Evolutionary conservation across 2,113 vertebrate genomes (phyloP).

Genomic region (Trachemys scripta): DNA sequence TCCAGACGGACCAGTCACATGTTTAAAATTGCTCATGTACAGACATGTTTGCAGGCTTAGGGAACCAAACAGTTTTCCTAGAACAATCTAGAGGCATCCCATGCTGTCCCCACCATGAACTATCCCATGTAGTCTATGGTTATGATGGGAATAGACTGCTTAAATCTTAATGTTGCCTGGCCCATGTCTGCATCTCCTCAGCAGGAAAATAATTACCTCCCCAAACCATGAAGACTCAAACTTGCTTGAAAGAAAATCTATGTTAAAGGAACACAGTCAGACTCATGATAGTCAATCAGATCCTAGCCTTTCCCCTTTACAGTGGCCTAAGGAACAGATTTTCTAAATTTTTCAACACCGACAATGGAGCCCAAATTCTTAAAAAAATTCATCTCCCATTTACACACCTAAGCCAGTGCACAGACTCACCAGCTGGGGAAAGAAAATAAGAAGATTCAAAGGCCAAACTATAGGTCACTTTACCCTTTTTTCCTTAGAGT

Average conservation of each 20-base stretch:
- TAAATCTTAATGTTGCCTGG: neutral
- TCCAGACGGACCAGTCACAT: neutral
- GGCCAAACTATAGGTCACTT: neutral
- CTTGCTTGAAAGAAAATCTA: neutral
- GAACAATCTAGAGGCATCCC: neutral
- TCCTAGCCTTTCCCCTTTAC: neutral
- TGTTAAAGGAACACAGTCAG: neutral
- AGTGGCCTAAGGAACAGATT: neutral
- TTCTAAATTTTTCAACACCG: neutral
- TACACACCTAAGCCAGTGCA: neutral
- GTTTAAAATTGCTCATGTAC: neutral
- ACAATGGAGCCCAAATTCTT: neutral
- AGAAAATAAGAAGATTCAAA: fast-evolving
- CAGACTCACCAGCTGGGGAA: neutral
- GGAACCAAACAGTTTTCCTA: neutral
- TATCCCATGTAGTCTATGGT: neutral
- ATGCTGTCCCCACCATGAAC: neutral
- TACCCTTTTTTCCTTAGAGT: neutral
- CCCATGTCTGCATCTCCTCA: neutral
- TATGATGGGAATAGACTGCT: neutral
- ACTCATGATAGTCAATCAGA: neutral
- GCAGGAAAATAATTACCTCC: neutral
- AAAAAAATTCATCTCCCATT: neutral
- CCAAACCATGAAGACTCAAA: neutral
- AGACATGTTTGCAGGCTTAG: neutral